Evolutionary conservation across 2,888 invertebrate genomes (phyloP), one percentile per base, ranked within the genome.

Genomic region (Punctoribates punctum): DNA sequence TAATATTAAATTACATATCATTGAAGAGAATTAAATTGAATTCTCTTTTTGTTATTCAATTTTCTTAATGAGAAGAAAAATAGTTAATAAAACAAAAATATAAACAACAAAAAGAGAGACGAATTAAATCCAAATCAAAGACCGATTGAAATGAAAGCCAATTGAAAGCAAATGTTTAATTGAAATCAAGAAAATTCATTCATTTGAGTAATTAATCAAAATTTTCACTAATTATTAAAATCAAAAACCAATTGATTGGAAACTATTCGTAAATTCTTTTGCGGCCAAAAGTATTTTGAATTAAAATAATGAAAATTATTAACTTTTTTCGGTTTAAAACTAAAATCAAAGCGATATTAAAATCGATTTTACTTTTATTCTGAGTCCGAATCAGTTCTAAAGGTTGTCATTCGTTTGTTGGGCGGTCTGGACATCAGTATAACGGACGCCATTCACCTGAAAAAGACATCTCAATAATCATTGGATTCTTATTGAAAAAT

Each of bases 391-490:
- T 11, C 25, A 13, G 60, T 60, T 27, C 20, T 20, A 65, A n/a
- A 65, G 34, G 9, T n/a, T 65, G 20, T 65, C 65, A 13, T 34
- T 65, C 34, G 65, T 34, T 17, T 29, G 38, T 38, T 65, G 65
- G 0, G 65, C 34, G 11, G 65, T 34, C 15, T 65, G 65, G 25
- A 65, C 65, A 4, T 65, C 65, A n/a, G 13, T 65, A 65, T 65
- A 65, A 1, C 65, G 65, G 27, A 65, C 65, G 17, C 65, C 65
- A 15, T 65, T 65, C 6, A 65, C 65, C 65, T 65, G n/a, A 34
- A 34, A 20, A 27, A 62, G 17, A 62, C 27, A 27, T 17, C 20
- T 6, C 17, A n/a, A n/a, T 54, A 15, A 54, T 54, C n/a, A 20
- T 13, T 54, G 9, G 17, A 54, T n/a, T 54, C n/a, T n/a, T n/a